phyloP scores from a whole-genome alignment of 2,888 invertebrate genomes.

The Rhingia campestris region DNA sequence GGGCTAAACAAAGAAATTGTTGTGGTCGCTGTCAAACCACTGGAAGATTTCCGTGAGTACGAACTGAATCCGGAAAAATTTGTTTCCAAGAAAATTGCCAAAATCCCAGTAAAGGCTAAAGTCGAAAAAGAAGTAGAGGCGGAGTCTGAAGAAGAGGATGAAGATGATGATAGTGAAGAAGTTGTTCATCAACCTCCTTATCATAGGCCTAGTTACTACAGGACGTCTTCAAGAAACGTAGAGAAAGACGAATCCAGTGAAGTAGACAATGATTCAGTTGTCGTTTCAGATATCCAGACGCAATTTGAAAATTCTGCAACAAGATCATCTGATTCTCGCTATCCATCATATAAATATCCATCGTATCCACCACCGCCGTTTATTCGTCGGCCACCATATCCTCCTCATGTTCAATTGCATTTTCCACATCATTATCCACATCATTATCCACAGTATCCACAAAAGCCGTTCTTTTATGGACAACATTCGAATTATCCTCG shows the following conservation, averaged over 20 bases:
- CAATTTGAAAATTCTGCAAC: too few relatives aligned
- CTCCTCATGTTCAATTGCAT: not conserved
- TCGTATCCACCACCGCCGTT: not conserved
- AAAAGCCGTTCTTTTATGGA: too few relatives aligned
- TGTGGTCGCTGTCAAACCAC: too few relatives aligned
- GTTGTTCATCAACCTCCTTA: not conserved
- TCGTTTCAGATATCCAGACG: too few relatives aligned
- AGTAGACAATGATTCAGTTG: too few relatives aligned
- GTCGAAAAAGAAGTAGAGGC: not conserved
- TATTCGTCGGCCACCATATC: not conserved
- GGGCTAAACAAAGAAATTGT: too few relatives aligned
- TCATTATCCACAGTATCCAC: not conserved
- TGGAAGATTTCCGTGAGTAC: not conserved
- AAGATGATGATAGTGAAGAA: not conserved
- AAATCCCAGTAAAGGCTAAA: not conserved
- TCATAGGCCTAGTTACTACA: too few relatives aligned
- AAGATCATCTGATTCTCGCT: not conserved
- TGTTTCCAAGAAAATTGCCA: not conserved
- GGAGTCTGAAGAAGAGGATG: not conserved
- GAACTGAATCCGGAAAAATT: not conserved
- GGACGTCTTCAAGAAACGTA: too few relatives aligned
- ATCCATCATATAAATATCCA: not conserved
- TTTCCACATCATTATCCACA: not conserved
- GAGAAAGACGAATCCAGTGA: too few relatives aligned
- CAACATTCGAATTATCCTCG: too few relatives aligned